phyloP scores from a whole-genome alignment of 2,113 vertebrate genomes.

The Pyrgilauda ruficollis region DNA sequence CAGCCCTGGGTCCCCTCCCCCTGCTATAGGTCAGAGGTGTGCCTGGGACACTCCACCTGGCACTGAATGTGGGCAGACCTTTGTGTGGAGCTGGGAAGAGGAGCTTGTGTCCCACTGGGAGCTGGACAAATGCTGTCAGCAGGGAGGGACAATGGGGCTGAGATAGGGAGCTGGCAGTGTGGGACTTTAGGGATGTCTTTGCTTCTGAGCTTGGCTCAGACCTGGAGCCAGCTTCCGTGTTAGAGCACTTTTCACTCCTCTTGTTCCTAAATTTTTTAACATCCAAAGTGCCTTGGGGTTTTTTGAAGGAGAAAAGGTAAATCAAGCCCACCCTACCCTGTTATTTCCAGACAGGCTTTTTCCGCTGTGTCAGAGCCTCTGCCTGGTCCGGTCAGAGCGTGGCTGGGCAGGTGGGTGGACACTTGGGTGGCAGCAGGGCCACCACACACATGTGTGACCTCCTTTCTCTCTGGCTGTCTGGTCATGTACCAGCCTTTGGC shows the following conservation, averaged over 20 bases:
- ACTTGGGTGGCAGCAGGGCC: rapidly evolving
- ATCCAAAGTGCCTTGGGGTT: neutral
- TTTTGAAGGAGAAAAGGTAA: neutral
- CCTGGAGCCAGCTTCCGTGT: neutral
- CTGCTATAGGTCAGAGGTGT: conserved; percentile 41
- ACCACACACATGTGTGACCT: rapidly evolving
- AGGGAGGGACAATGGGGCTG: rapidly evolving
- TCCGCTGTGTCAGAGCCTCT: neutral
- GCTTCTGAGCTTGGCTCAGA: neutral
- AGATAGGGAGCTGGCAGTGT: neutral
- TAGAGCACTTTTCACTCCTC: neutral
- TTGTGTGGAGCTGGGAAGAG: rapidly evolving
- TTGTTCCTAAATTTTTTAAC: neutral
- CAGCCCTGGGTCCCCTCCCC: neutral
- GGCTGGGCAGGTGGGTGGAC: neutral
- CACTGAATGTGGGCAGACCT: neutral
- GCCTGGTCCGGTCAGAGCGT: neutral
- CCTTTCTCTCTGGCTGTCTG: neutral
- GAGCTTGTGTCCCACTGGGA: rapidly evolving
- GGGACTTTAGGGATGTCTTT: neutral
- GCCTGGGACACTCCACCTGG: conserved; percentile 35
- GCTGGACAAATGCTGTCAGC: neutral
- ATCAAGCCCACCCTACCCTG: rapidly evolving
- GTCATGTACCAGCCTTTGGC: neutral
- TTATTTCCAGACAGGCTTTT: neutral